Conservation (phyloP, 2,888 invertebrate species). For the Athrips mouffetella region DNA sequence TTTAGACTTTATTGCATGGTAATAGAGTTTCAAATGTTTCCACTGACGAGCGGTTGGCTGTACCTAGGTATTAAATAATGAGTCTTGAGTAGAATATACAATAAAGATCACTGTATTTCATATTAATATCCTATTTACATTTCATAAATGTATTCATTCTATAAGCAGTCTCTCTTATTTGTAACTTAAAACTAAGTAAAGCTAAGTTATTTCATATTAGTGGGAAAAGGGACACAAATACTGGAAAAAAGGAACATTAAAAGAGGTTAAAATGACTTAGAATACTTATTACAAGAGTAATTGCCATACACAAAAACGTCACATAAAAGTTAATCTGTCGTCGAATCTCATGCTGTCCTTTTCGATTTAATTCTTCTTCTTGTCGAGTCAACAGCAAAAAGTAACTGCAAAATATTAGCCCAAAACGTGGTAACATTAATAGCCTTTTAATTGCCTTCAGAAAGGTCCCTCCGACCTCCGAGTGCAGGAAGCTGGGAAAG, state of each 20-base stretch:
- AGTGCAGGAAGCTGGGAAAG: no score
- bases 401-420: no score
- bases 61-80: background rate
- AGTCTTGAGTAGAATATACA: slow-evolving; percentile 24
- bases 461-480: no score
- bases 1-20: no score
- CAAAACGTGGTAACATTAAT: no score
- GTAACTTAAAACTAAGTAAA: slow-evolving; percentile 27
- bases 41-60: no score
- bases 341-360: no score
- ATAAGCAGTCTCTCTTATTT: slow-evolving; percentile 48
- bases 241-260: slow-evolving; percentile 1
- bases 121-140: slow-evolving; percentile 44
- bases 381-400: no score
- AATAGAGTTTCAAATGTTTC: no score
- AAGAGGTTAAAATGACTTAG: slow-evolving; percentile 2
- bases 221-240: background rate
- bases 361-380: no score
- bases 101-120: slow-evolving; percentile 20
- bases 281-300: background rate
- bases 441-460: no score
- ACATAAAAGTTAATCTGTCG: no score
- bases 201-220: slow-evolving; percentile 1
- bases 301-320: background rate
- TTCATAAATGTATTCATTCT: slow-evolving; percentile 58